A percentile compares a stretch with the other conserved stretches of the same genome.
Conservation (phyloP, 2,888 invertebrate species). For the Caenorhabditis doughertyi region DNA sequence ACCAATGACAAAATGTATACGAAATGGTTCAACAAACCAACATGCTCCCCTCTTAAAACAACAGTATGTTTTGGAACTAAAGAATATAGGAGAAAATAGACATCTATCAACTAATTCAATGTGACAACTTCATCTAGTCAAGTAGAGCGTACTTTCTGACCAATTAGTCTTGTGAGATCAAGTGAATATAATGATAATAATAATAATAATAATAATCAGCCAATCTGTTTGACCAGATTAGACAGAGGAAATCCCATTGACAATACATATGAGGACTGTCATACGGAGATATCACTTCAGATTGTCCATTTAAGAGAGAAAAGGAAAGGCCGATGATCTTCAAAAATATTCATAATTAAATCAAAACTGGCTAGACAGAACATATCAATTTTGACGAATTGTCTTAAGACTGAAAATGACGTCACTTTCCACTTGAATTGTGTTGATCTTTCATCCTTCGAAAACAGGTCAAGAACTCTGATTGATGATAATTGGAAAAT, state of each 20-base stretch:
- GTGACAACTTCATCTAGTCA: constrained; percentile 4
- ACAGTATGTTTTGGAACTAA: background rate
- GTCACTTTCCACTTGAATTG: constrained; percentile 28
- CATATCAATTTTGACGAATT: constrained; percentile 25
- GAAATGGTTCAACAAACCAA: constrained; percentile 8
- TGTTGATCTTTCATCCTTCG: constrained; percentile 15
- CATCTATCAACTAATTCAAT: background rate
- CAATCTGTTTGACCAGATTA: constrained; percentile 30
- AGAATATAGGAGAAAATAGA: too few species aligned
- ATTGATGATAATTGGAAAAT: background rate
- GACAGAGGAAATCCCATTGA: constrained; percentile 10
- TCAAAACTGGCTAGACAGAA: constrained; percentile 16
- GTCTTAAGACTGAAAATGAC: constrained; percentile 32
- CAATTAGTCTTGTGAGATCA: constrained; percentile 32
- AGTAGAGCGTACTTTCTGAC: constrained; percentile 23
- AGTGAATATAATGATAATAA: too few species aligned
- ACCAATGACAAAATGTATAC: constrained; percentile 13
- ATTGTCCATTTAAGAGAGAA: background rate
- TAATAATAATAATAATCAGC: constrained; percentile 5
- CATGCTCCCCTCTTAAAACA: background rate
- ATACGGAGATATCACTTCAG: constrained; percentile 26
- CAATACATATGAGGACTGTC: background rate
- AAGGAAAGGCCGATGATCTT: background rate
- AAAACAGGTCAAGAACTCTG: constrained; percentile 14
- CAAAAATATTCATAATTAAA: constrained; percentile 26